These are phyloP conservation scores for Conchocele bisecta DNA, from an alignment of 2,888 invertebrate species.

Conservation along the genomic window DNA sequence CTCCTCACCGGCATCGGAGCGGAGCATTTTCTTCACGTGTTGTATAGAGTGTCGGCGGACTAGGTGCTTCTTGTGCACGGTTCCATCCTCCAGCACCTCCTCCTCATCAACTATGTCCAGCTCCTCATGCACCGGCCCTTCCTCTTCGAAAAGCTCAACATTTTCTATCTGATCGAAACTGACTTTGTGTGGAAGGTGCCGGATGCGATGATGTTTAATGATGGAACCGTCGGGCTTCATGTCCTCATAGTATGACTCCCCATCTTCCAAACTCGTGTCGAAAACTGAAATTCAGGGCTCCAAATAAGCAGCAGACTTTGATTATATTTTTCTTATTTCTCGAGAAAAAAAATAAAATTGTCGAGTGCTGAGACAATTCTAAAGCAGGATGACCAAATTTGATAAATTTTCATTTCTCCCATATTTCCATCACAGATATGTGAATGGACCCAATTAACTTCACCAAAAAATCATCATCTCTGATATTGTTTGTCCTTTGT, in stretches of 20 bases:
- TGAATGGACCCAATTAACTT: too few species aligned
- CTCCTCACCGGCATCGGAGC: constrained; percentile 67
- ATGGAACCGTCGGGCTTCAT: constrained; percentile 74
- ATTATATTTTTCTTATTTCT: too few species aligned
- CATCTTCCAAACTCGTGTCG: constrained; percentile 60
- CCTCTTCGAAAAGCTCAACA: constrained; percentile 64
- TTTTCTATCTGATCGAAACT: constrained; percentile 67
- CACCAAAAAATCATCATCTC: too few species aligned
- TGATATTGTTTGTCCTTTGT: too few species aligned
- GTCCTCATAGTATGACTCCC: constrained; percentile 65
- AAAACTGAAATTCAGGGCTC: constrained; percentile 74
- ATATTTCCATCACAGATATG: too few species aligned
- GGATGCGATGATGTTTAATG: constrained; percentile 65
- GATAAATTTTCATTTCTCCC: too few species aligned
- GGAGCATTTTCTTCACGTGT: constrained; percentile 62
- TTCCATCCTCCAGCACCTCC: constrained; percentile 76
- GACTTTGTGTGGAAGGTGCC: constrained; percentile 59
- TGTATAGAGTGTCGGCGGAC: constrained; percentile 67
- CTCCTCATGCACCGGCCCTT: constrained; percentile 65
- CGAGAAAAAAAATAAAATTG: too few species aligned
- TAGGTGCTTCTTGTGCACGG: constrained; percentile 68
- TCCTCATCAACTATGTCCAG: constrained; percentile 69
- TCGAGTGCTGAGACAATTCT: too few species aligned
- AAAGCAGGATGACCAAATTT: too few species aligned
- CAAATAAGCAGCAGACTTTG: too few species aligned